A percentile compares a stretch with the other conserved stretches of the same genome.
These are phyloP conservation scores for Drosophila antonietae DNA, from an alignment of 2,888 invertebrate genomes.

Conservation along the genomic window DNA sequence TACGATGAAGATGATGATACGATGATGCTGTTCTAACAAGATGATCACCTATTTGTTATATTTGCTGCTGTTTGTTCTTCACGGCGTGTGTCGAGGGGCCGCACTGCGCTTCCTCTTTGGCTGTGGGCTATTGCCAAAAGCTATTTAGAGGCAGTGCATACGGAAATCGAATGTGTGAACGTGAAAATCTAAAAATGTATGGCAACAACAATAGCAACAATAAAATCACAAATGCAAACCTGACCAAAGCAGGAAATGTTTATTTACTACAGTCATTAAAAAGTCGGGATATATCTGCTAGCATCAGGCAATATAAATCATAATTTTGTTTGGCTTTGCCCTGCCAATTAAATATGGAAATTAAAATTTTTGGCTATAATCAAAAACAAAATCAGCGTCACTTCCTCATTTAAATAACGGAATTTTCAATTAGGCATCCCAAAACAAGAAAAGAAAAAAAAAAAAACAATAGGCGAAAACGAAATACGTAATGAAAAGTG, in stretches of 20 bases:
- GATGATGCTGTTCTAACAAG: slow-evolving; percentile 36
- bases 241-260: slow-evolving; percentile 57
- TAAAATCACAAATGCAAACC: slow-evolving; percentile 2
- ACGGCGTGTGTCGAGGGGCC: slow-evolving; percentile 54
- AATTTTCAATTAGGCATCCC: slow-evolving; percentile 74
- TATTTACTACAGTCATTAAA: slow-evolving; percentile 57
- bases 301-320: slow-evolving; percentile 33
- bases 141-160: slow-evolving; percentile 74
- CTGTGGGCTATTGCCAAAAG: slow-evolving; percentile 69
- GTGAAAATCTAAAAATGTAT: slow-evolving; percentile 36
- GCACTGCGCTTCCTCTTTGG: slow-evolving; percentile 73
- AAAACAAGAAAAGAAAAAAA: slow-evolving; percentile 24
- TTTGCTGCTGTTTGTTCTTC: slow-evolving; percentile 50
- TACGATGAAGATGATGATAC: too few relatives aligned
- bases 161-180: slow-evolving; percentile 67
- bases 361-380: slow-evolving; percentile 32
- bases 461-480: slow-evolving; percentile 53
- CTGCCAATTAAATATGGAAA: slow-evolving; percentile 75
- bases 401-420: slow-evolving; percentile 79
- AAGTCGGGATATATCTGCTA: slow-evolving; percentile 11
- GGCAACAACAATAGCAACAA: slow-evolving; percentile 20
- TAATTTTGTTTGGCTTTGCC: slow-evolving; percentile 21
- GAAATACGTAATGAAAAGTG: slow-evolving; percentile 72
- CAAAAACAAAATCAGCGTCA: slow-evolving; percentile 59
- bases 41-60: slow-evolving; percentile 33